A percentile compares a stretch with the other conserved stretches of the same genome.
Conservation (phyloP, 2,888 invertebrate species). For the Cryptus armator region DNA sequence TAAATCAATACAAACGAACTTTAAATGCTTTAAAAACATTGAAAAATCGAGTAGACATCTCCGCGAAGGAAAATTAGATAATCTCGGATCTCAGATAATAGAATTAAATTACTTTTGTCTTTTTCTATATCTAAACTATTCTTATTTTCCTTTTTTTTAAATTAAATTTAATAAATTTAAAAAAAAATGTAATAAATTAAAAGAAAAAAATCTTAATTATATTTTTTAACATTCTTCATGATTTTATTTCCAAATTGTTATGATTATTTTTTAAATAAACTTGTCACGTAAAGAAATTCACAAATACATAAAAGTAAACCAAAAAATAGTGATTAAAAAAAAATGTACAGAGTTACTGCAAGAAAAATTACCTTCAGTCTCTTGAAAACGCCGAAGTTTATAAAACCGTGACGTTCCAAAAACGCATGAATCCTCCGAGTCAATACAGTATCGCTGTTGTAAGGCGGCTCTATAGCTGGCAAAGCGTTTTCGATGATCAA, state of each 20-base stretch:
- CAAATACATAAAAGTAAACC: neutral
- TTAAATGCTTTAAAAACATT: no score
- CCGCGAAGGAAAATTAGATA: no score
- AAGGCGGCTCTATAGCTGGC: slow-evolving; percentile 94
- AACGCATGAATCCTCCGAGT: slow-evolving; percentile 95
- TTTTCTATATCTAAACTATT: no score
- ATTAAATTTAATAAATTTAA: neutral
- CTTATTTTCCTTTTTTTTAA: no score
- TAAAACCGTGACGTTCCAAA: slow-evolving; percentile 97
- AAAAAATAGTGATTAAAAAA: neutral
- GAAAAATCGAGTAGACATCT: no score
- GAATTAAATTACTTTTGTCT: no score
- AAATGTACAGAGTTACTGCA: neutral
- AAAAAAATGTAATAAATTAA: neutral
- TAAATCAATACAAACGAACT: no score
- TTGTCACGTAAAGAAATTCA: neutral
- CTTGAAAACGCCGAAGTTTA: slow-evolving; percentile 99
- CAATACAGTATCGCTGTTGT: slow-evolving; percentile 95
- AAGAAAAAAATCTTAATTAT: neutral
- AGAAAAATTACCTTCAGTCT: slow-evolving; percentile 90
- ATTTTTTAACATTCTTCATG: no score
- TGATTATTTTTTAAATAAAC: neutral
- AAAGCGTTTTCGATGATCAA: slow-evolving; percentile 93
- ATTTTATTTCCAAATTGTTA: no score
- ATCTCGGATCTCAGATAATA: no score